phyloP scores from a whole-genome alignment of 2,113 vertebrate species.

The Eretmochelys imbricata region DNA sequence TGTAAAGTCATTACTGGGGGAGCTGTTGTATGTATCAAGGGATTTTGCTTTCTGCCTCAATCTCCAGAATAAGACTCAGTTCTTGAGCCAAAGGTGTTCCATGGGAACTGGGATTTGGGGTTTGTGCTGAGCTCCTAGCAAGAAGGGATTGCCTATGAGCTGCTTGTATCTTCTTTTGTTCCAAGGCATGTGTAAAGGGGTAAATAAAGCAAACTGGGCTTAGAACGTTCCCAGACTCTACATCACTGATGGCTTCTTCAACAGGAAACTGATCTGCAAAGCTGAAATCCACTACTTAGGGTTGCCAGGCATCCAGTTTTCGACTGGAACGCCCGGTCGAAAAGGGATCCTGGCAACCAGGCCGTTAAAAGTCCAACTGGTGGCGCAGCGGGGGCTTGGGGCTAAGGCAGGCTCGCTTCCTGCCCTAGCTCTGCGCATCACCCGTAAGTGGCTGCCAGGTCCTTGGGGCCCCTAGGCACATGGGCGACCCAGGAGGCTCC shows the following conservation, averaged over 20 bases:
- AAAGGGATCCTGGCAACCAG: no score
- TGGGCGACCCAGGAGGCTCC: no score
- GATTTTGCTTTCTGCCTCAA: background rate
- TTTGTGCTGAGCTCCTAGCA: background rate
- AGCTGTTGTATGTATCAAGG: background rate
- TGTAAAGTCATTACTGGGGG: background rate
- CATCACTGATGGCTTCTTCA: background rate
- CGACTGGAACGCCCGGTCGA: no score
- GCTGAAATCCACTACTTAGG: background rate
- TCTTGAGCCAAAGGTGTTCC: background rate
- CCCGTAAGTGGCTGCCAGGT: no score
- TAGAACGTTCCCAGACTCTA: background rate
- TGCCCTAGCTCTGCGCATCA: no score
- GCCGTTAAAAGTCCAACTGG: no score
- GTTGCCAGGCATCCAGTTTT: no score
- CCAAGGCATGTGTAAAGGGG: background rate
- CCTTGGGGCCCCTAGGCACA: no score
- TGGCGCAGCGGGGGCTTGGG: no score
- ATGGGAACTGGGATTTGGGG: background rate
- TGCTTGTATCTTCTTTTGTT: background rate
- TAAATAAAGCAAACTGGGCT: background rate
- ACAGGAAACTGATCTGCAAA: background rate
- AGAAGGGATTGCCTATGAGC: background rate
- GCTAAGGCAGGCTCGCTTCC: no score
- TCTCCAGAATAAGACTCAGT: background rate